A percentile compares a stretch with the other conserved stretches of the same genome.
phyloP scores from a whole-genome alignment of 2,797 vertebrate genomes.

The Botia almorhae region DNA sequence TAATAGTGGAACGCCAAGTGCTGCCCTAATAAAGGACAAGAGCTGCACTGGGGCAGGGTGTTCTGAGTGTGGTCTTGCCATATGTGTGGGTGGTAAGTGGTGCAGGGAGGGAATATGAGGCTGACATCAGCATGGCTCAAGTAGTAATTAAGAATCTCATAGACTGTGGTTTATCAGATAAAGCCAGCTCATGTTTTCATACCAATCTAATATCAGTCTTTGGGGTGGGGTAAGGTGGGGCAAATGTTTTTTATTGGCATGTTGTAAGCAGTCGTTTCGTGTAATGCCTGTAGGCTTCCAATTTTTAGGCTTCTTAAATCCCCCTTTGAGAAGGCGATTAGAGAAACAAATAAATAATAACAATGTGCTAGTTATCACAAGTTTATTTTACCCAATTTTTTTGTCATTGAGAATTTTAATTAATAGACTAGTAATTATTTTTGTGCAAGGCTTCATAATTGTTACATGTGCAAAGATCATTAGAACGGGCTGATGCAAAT shows the following conservation, averaged over 20 bases:
- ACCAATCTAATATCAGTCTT: background rate
- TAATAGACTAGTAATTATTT: background rate
- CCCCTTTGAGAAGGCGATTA: background rate
- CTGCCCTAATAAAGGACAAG: conserved; percentile 7
- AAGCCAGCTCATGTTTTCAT: conserved; percentile 23
- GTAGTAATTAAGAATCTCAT: conserved; percentile 51
- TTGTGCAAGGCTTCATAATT: background rate
- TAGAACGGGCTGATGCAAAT: background rate
- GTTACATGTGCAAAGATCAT: background rate
- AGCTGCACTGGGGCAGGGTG: background rate
- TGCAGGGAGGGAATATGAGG: conserved; percentile 47
- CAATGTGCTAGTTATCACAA: too few species aligned
- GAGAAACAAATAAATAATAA: background rate
- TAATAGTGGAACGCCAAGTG: conserved; percentile 38
- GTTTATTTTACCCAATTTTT: too few species aligned
- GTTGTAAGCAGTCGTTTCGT: background rate
- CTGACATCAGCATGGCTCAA: conserved; percentile 48
- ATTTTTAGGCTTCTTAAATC: background rate
- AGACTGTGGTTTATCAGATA: conserved; percentile 47
- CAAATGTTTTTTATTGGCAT: background rate
- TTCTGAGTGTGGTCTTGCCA: conserved; percentile 33
- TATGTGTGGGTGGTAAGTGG: conserved; percentile 30
- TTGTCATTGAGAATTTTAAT: too few species aligned
- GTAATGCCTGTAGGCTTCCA: background rate
- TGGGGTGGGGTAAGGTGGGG: background rate